Evolutionary conservation across 2,888 invertebrate genomes (phyloP).

Genomic region (Oscheius sp.): DNA sequence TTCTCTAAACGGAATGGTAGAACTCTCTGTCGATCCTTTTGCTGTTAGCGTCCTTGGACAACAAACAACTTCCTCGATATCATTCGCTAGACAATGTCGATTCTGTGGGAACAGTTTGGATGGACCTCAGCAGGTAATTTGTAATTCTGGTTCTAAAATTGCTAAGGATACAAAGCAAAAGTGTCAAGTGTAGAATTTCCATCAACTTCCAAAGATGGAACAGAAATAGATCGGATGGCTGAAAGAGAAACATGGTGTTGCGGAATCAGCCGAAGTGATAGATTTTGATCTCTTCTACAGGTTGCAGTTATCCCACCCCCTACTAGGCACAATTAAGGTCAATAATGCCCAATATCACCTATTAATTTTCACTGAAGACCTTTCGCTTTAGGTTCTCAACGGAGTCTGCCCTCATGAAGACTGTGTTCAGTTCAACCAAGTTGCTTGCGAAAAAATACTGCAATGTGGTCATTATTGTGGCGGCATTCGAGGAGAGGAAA

Average conservation of each 20-base stretch:
- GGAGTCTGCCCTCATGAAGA: constrained; percentile 91
- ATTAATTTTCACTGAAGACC: too few relatives aligned
- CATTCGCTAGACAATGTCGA: constrained; percentile 44
- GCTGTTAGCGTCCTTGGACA: constrained; percentile 36
- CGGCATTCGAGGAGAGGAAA: constrained; percentile 48
- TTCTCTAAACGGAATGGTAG: constrained; percentile 85
- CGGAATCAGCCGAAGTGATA: too few relatives aligned
- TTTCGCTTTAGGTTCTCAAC: constrained; percentile 80
- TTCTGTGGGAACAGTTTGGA: constrained; percentile 57
- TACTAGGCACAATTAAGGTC: too few relatives aligned
- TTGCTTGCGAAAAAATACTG: constrained; percentile 83
- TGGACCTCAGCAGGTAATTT: constrained; percentile 41
- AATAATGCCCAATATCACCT: too few relatives aligned
- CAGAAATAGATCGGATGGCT: too few relatives aligned
- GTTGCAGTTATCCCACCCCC: too few relatives aligned
- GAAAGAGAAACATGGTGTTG: too few relatives aligned
- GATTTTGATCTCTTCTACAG: neutral
- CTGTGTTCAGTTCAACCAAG: constrained; percentile 87
- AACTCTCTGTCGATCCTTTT: constrained; percentile 83
- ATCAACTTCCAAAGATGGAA: too few relatives aligned
- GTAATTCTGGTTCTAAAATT: too few relatives aligned
- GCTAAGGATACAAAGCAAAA: too few relatives aligned
- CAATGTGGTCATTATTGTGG: constrained; percentile 84
- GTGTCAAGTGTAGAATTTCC: too few relatives aligned
- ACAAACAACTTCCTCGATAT: constrained; percentile 14